These are phyloP conservation scores for Tenthredo livida DNA, from an alignment of 2,888 invertebrate genomes.

Conservation along the genomic window DNA sequence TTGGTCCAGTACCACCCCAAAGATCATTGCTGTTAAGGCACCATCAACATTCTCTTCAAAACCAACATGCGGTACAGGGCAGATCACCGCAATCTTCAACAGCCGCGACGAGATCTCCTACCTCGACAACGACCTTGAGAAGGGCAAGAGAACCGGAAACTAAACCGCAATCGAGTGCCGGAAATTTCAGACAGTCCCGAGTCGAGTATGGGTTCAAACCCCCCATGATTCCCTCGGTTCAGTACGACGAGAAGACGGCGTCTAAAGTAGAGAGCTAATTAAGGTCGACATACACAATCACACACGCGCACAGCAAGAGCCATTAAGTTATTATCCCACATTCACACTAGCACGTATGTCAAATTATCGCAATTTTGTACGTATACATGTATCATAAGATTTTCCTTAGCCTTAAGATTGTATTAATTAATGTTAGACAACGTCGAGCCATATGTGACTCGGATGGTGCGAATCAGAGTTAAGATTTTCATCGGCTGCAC, in stretches of 20 bases:
- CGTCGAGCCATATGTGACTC: neutral
- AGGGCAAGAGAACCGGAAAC: constrained; percentile 79
- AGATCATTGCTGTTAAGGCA: constrained; percentile 59
- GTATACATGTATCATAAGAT: neutral
- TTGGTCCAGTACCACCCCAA: constrained; percentile 80
- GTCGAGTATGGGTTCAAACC: constrained; percentile 92
- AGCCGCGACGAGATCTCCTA: constrained; percentile 56
- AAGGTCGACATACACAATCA: constrained; percentile 13
- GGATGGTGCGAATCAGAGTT: neutral
- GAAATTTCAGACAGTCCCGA: constrained; percentile 83
- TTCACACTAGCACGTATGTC: constrained; percentile 22
- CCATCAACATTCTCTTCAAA: constrained; percentile 50
- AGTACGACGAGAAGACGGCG: constrained; percentile 85
- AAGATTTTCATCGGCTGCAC: neutral
- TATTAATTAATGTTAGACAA: neutral
- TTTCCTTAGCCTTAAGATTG: neutral
- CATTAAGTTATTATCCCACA: constrained; percentile 36
- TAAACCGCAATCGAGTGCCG: constrained; percentile 78
- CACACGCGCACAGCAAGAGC: neutral
- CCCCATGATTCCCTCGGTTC: constrained; percentile 89
- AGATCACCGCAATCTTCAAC: constrained; percentile 54
- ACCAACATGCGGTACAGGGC: constrained; percentile 5
- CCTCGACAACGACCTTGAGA: constrained; percentile 62
- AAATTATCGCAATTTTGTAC: neutral
- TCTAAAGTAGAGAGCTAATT: constrained; percentile 69